Evolutionary conservation across 2,113 vertebrate species (phyloP), one percentile per base, ranked within the genome.

Genomic region (Colossoma macropomum): DNA sequence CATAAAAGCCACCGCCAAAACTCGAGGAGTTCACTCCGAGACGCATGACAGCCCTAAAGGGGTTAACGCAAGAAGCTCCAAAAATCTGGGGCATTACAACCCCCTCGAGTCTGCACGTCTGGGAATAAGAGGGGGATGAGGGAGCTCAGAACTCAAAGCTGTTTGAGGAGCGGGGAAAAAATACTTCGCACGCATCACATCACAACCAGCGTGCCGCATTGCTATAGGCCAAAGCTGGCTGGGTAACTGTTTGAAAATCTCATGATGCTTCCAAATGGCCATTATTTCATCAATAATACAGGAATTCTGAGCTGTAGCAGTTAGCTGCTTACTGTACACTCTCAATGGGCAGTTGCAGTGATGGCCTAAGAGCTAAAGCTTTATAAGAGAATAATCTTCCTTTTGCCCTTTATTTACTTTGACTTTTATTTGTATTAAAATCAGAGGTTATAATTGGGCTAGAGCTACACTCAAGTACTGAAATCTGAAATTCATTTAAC

Each of bases 201-300:
- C 34, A 71, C 38, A 45, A 71, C 34, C 68, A 71, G 19, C 23
- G 34, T 13, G 3, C 65, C 27, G 38, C 60, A 38, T 34, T n/a
- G 56, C 41, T 32, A 32, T 63, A 13, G 80, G 60, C 48, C 19
- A 56, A 17, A 71, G 19, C 27, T 27, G 68, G 27, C 25, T 63
- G 56, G 56, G 23, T 52, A 38, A 45, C 50, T 70, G 25, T 30
- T 73, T 30, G 7, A 50, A 91, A 83, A 85, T 75, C 85, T 87
- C 75, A 82, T 77, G 77, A 83, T 52, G 78, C 63, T 45, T 65
- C 81, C 87, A 84, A 86, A 87, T 63, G 84, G 84, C 86, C 84
- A 86, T 89, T 89, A 86, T 88, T 80, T 62, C 77, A 85, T 91
- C 85, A 88, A 90, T 91, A 89, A 90, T 90, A 72, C 80, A 87